These are phyloP conservation scores for Drosophila subpulchrella DNA, from an alignment of 1,140 invertebrate genomes.

Conservation along the genomic window DNA sequence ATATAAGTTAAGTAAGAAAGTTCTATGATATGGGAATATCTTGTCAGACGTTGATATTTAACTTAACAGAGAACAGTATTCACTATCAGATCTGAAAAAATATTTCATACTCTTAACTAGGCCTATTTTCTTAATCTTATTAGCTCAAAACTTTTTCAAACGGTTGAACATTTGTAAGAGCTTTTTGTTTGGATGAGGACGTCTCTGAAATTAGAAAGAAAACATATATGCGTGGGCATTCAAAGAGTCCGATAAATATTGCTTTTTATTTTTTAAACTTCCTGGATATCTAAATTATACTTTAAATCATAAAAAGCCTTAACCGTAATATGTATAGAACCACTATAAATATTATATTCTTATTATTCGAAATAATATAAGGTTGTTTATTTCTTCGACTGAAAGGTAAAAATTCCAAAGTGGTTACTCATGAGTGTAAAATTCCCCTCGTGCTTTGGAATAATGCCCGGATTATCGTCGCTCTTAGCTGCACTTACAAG, in stretches of 20 bases:
- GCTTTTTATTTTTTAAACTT: not conserved
- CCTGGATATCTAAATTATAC: not conserved
- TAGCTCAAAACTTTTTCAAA: not conserved
- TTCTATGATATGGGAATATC: not conserved
- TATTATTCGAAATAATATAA: not conserved
- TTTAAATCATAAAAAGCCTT: not conserved
- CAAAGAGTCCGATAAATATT: not conserved
- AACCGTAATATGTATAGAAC: not conserved
- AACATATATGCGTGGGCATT: not conserved
- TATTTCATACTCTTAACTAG: not conserved
- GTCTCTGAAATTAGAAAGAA: not conserved
- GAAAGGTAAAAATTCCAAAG: not conserved
- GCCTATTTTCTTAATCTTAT: not conserved
- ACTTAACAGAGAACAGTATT: too few species aligned
- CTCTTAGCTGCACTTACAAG: constrained; percentile 37
- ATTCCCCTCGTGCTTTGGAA: constrained; percentile 5
- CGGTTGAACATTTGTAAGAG: not conserved
- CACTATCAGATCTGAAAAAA: not conserved
- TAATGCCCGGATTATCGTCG: constrained; percentile 1
- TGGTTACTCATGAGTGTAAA: constrained; percentile 15
- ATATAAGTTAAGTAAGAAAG: too few species aligned
- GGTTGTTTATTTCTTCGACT: not conserved
- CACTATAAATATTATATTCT: not conserved
- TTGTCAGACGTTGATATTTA: not conserved
- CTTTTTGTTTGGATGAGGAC: not conserved